Evolutionary conservation across 2,888 invertebrate genomes (phyloP), one percentile per base, ranked within the genome.

Genomic region (Sthenelais limicola): DNA sequence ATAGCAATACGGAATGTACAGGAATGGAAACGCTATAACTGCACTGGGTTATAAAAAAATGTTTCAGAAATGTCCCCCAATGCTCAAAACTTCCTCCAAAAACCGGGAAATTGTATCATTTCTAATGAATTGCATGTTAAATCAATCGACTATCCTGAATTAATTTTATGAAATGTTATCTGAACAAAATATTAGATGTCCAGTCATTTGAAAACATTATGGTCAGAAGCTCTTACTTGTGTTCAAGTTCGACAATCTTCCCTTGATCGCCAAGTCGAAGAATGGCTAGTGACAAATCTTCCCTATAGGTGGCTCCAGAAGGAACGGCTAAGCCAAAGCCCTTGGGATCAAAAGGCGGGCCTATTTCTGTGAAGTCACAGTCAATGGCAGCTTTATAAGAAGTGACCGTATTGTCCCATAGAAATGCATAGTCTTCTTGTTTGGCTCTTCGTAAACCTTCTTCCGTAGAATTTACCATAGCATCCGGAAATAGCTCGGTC

Each of bases 261-360:
- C 84, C 85, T 12, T 71, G 80, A 73, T 86, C 85, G 73, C 83
- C 82, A 5, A 86, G 79, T 51, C 73, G 77, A 0, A 86, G 77
- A 38, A 86, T 84, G 2, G 83, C 82, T 83, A 85, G 82, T 0
- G 85, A 82, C 56, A 86, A 73, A 26, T 85, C 82, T 28, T 85
- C 86, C 51, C 82, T 74, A 73, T 84, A 86, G 3, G 83, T 82
- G 33, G 84, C 84, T 4, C 86, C 85, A 49, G 85, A 83, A 4
- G 86, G 84, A 5, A 85, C 83, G 1, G 82, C 86, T 4, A 86
- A 84, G 3, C 85, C 85, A 76, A 85, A 85, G 0, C 85, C 85
- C 67, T 85, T 85, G 15, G 83, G 82, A 67, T 85, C 85, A 77
- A 85, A 85, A 24, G 82, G 81, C n/a, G 85, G 85, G 1, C 84